Percentiles rank a stretch among this genome's conserved stretches.
Evolutionary conservation across 2,888 invertebrate genomes (phyloP).

Genomic region (Stictocephala bisonia): DNA sequence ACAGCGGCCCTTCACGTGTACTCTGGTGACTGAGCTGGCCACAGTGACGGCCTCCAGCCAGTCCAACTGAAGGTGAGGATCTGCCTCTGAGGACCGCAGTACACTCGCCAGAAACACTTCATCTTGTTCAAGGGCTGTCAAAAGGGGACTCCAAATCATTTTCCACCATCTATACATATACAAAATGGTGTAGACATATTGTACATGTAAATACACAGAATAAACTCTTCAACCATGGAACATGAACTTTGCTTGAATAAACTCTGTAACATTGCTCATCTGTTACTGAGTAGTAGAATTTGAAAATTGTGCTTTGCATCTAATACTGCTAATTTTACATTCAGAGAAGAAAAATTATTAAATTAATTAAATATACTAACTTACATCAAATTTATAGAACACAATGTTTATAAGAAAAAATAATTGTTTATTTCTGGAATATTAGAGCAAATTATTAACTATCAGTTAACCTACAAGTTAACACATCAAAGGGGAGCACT

Average conservation of each 20-base stretch:
- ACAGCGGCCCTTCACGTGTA: neutral
- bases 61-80: conserved; percentile 51
- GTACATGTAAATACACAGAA: neutral
- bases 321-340: too few species aligned
- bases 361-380: too few species aligned
- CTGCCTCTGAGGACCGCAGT: conserved; percentile 52
- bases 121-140: conserved; percentile 51
- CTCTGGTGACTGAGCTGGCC: neutral
- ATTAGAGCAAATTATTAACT: too few species aligned
- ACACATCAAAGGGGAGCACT: too few species aligned
- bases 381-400: too few species aligned
- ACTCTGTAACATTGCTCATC: too few species aligned
- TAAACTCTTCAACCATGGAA: neutral
- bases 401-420: too few species aligned
- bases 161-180: conserved; percentile 36
- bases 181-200: neutral
- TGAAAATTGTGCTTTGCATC: too few species aligned
- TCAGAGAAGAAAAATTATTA: too few species aligned
- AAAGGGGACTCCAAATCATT: conserved; percentile 48
- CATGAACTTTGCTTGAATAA: neutral
- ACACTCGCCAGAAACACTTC: conserved; percentile 53
- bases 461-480: too few species aligned
- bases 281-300: too few species aligned
- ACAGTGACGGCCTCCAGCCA: conserved; percentile 52
- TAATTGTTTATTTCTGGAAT: too few species aligned